A percentile compares a stretch with the other conserved stretches of the same genome.
Evolutionary conservation across 2,797 vertebrate species (phyloP).

Genomic region (Sardinella longiceps): DNA sequence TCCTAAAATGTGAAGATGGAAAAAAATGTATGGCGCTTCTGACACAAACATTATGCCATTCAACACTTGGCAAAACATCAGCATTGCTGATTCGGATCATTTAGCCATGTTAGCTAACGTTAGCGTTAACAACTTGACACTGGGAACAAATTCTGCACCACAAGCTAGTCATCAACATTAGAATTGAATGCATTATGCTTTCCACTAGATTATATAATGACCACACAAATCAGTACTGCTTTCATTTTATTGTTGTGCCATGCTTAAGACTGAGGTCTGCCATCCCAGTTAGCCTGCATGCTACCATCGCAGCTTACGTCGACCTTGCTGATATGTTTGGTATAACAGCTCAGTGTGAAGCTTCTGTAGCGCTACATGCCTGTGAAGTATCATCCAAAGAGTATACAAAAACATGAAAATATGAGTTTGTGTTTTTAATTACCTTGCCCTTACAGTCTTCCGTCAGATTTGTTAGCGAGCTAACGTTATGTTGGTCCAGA

Average conservation of each 20-base stretch:
- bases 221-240: background rate
- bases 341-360: background rate
- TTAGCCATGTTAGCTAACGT: background rate
- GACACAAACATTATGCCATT: background rate
- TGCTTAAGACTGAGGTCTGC: background rate
- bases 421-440: background rate
- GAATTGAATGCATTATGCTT: background rate
- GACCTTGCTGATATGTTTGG: background rate
- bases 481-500: background rate
- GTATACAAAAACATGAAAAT: background rate
- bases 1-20: conserved; percentile 66
- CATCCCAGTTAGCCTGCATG: background rate
- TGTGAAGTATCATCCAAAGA: background rate
- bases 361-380: background rate
- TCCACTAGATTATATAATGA: background rate
- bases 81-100: no score
- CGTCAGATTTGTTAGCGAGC: background rate
- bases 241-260: background rate
- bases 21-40: no score
- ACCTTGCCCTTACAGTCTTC: background rate
- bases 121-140: background rate
- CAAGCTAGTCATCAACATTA: background rate
- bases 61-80: no score
- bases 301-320: background rate
- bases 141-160: background rate